Percentiles rank a stretch among this genome's conserved stretches.
Evolutionary conservation across 2,888 invertebrate species (phyloP).

Genomic region (Erynnis tages): DNA sequence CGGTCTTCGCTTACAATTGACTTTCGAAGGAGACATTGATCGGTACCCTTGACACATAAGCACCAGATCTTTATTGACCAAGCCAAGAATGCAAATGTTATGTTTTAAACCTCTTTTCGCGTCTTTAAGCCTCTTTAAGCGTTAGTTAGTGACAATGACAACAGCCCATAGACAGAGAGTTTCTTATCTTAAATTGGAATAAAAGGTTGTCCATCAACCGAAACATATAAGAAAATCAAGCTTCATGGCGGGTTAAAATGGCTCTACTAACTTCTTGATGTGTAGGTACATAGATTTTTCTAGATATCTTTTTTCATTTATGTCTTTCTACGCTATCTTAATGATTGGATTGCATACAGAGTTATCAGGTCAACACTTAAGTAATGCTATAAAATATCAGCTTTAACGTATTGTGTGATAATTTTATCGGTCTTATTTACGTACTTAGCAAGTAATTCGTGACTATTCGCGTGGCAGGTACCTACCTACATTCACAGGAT

Average conservation of each 20-base stretch:
- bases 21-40: constrained; percentile 11
- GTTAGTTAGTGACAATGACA: too few relatives aligned
- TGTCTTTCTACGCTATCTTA: neutral
- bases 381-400: neutral
- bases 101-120: neutral
- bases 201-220: too few relatives aligned
- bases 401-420: constrained; percentile 1
- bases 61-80: constrained; percentile 5
- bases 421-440: constrained; percentile 10
- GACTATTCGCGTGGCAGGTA: too few relatives aligned
- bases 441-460: neutral
- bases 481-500: too few relatives aligned
- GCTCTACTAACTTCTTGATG: too few relatives aligned
- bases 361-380: constrained; percentile 2
- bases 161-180: too few relatives aligned
- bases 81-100: neutral
- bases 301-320: neutral
- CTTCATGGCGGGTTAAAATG: too few relatives aligned
- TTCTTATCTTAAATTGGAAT: too few relatives aligned
- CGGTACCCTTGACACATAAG: constrained; percentile 18
- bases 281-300: neutral
- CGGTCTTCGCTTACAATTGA: constrained; percentile 7
- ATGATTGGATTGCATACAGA: neutral
- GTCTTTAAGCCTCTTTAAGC: too few relatives aligned
- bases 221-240: too few relatives aligned